Evolutionary conservation across 2,888 invertebrate species (phyloP).

Genomic region (Octodonta nipae): DNA sequence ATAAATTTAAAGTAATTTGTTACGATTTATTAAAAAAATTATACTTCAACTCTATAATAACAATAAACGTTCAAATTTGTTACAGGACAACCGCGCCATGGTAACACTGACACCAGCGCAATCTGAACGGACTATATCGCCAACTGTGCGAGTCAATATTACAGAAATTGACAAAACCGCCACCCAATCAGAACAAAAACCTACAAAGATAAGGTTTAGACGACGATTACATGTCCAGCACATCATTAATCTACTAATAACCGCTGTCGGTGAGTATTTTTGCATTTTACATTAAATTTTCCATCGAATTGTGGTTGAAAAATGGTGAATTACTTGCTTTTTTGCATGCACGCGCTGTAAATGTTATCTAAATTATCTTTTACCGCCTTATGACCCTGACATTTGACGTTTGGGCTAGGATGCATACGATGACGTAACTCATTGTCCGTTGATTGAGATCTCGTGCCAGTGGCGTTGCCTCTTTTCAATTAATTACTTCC

Average conservation of each 20-base stretch:
- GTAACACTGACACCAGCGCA: slow-evolving; percentile 24
- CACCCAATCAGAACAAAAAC: slow-evolving; percentile 11
- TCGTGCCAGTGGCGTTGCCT: too few relatives aligned
- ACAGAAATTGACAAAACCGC: slow-evolving; percentile 17
- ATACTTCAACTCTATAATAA: too few relatives aligned
- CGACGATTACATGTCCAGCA: slow-evolving; percentile 17
- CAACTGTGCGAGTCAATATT: slow-evolving; percentile 14
- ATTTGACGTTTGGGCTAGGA: background rate
- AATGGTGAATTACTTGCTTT: background rate
- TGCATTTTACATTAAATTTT: background rate
- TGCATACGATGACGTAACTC: too few relatives aligned
- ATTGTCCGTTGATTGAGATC: too few relatives aligned
- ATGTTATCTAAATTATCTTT: too few relatives aligned
- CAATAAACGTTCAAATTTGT: slow-evolving; percentile 5
- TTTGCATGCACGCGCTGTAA: background rate
- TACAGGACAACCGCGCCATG: slow-evolving; percentile 32
- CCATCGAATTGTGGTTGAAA: too few relatives aligned
- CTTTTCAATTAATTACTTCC: too few relatives aligned
- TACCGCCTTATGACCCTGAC: too few relatives aligned
- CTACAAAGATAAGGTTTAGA: slow-evolving; percentile 13
- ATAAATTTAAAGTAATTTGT: too few relatives aligned
- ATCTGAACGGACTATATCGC: slow-evolving; percentile 16
- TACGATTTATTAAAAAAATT: background rate
- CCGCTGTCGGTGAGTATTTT: slow-evolving; percentile 20
- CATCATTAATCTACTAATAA: slow-evolving; percentile 18